Percentiles rank a stretch among this genome's conserved stretches.
Conservation (phyloP, 2,797 vertebrate genomes). For the Gobionotothen gibberifrons region DNA sequence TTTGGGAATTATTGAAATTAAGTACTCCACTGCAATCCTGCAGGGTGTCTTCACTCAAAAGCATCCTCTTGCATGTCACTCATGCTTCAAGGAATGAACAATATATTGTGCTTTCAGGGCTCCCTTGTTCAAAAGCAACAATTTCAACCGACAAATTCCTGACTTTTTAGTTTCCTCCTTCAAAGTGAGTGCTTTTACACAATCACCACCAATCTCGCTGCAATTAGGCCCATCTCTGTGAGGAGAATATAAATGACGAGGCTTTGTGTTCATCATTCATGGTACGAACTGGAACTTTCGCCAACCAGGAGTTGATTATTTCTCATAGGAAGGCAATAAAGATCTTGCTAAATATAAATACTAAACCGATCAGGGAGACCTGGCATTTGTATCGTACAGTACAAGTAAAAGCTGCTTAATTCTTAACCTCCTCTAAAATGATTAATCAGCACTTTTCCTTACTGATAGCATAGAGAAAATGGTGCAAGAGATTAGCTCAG, state of each 20-base stretch:
- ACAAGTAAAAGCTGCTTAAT: slow-evolving; percentile 34
- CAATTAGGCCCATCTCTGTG: slow-evolving; percentile 25
- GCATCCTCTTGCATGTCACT: slow-evolving; percentile 43
- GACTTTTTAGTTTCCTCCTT: slow-evolving; percentile 28
- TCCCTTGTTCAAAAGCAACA: slow-evolving; percentile 45
- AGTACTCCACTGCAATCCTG: slow-evolving; percentile 28
- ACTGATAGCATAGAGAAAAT: slow-evolving; percentile 36
- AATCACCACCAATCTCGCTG: slow-evolving; percentile 43
- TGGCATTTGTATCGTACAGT: slow-evolving; percentile 8
- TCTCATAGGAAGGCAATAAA: slow-evolving; percentile 3
- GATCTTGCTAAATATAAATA: not conserved
- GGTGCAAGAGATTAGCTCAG: slow-evolving; percentile 55
- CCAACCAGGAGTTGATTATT: slow-evolving; percentile 14
- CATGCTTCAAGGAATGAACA: slow-evolving; percentile 38
- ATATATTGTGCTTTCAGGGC: slow-evolving; percentile 44
- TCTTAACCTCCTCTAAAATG: slow-evolving; percentile 24
- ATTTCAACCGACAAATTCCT: slow-evolving; percentile 33
- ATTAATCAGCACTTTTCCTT: slow-evolving; percentile 51
- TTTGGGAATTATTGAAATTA: slow-evolving; percentile 30
- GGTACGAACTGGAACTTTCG: slow-evolving; percentile 13
- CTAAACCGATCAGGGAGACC: slow-evolving; percentile 7
- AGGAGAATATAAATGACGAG: slow-evolving; percentile 52
- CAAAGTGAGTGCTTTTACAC: slow-evolving; percentile 37
- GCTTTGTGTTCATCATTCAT: slow-evolving; percentile 30
- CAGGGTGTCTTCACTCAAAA: slow-evolving; percentile 33